These are phyloP conservation scores for Caenorhabditis parvicauda DNA, from an alignment of 2,888 invertebrate species.

Conservation along the genomic window DNA sequence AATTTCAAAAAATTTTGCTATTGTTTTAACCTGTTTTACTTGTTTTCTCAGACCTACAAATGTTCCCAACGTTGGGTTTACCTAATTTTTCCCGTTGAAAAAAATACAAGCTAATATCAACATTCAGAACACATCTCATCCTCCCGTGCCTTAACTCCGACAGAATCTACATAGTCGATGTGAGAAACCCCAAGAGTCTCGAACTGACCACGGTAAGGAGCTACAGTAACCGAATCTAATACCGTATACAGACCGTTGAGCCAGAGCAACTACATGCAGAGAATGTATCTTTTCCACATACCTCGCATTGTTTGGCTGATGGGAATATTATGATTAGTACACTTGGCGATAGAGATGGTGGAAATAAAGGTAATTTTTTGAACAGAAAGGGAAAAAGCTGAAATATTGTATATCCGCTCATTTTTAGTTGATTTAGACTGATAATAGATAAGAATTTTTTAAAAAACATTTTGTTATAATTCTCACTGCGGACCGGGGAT, in stretches of 20 bases:
- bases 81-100: not conserved
- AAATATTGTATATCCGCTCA: no score
- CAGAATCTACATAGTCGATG: slow-evolving; percentile 80
- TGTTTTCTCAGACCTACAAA: no score
- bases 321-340: slow-evolving; percentile 93
- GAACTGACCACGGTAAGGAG: slow-evolving; percentile 8
- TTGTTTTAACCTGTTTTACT: no score
- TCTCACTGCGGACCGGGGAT: no score
- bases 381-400: not conserved
- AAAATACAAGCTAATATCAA: no score
- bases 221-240: slow-evolving; percentile 3
- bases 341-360: slow-evolving; percentile 83
- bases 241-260: slow-evolving; percentile 74
- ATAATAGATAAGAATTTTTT: no score
- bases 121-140: slow-evolving; percentile 75
- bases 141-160: slow-evolving; percentile 80
- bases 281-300: slow-evolving; percentile 84
- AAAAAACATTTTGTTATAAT: no score
- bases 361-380: slow-evolving; percentile 75
- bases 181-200: slow-evolving; percentile 50
- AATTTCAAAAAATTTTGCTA: no score
- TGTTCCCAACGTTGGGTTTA: not conserved
- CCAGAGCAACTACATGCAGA: slow-evolving; percentile 76
- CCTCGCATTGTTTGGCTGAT: slow-evolving; percentile 85
- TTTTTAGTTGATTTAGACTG: not conserved